Evolutionary conservation across 2,888 invertebrate species (phyloP), one percentile per base, ranked within the genome.

Genomic region (Epiblema foenella): DNA sequence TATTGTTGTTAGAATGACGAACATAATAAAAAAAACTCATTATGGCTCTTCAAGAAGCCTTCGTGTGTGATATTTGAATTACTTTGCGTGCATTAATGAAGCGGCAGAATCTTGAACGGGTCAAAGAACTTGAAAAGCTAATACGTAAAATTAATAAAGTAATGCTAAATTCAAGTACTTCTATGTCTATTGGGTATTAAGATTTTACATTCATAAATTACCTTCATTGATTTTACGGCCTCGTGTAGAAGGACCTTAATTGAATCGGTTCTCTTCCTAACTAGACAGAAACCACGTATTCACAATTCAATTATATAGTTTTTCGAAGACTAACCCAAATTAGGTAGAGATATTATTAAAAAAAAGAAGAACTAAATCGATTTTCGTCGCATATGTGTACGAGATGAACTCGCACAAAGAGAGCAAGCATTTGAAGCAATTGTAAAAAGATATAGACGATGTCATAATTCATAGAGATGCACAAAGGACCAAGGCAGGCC

Each of bases 391-490:
- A 49, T 74, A 72, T 74, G 76, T 75, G 75, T 75, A 57, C 75
- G 69, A 74, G 58, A 63, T 46, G 42, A 58, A 74, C 73, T 73
- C 71, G 73, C 72, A 73, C 72, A 33, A 33, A 76, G 75, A 75
- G 64, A 20, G 58, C 58, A 73, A 20, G 58, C 58, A 73, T 77
- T 66, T 73, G 78, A 78, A 77, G 78, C 79, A 80, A 85, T 83
- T 80, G 79, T 77, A 77, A 81, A 77, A 79, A 79, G 77, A 83
- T 81, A 78, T 81, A 78, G 77, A 75, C 77, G 78, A 78, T 75
- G 78, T 72, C 73, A 81, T 78, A 79, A 79, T 78, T 78, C 76
- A 72, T 73, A 76, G 62, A 63, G 80, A 78, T 76, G 75, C 71
- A 84, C 83, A 82, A 84, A 82, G 78, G 80, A 76, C 73, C 75